These are phyloP conservation scores for rat (Rattus norvegicus) DNA, from an alignment of 2,113 vertebrate species.

Conservation along the genomic window GRCr8 NC_086019.1:93810001-93810500, in stretches of 20 bases:
- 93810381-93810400: too few relatives aligned
- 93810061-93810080: fast-evolving
- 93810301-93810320: constrained; percentile 20
- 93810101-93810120: neutral
- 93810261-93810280: constrained; percentile 57
- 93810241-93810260: constrained; percentile 64
- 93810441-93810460: too few relatives aligned
- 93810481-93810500: neutral
- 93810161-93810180: constrained; percentile 38
- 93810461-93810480: too few relatives aligned
- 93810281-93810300: constrained; percentile 59
- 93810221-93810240: constrained; percentile 63
- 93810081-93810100: neutral
- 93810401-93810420: too few relatives aligned
- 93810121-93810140: neutral
- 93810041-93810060: neutral
- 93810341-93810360: too few relatives aligned
- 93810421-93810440: too few relatives aligned
- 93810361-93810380: too few relatives aligned
- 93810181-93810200: constrained; percentile 51
- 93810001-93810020: neutral
- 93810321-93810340: too few relatives aligned
- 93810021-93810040: neutral
- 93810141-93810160: constrained; percentile 59
- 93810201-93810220: constrained; percentile 74